Evolutionary conservation across 2,797 vertebrate genomes (phyloP).

Genomic region (Myoxocephalus aenaeus): DNA sequence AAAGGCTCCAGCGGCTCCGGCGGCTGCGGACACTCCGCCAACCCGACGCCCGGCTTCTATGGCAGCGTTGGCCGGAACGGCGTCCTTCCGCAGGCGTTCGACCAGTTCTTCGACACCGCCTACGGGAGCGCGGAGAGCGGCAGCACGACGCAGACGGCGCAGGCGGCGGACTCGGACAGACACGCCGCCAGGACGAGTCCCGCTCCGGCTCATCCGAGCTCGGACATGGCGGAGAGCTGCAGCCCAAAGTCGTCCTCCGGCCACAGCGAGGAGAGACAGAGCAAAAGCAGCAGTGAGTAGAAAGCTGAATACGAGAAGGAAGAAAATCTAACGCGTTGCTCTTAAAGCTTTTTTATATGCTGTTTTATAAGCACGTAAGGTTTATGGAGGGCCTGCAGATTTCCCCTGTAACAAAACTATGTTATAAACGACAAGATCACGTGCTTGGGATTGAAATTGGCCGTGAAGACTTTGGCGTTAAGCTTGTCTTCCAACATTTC

Average conservation of each 20-base stretch:
- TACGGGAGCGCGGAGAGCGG: constrained; percentile 88
- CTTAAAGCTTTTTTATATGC: constrained; percentile 99
- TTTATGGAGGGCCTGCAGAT: constrained; percentile 99
- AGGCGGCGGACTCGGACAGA: constrained; percentile 86
- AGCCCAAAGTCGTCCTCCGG: constrained; percentile 96
- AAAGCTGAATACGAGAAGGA: constrained; percentile 78
- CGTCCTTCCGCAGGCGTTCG: constrained; percentile 97
- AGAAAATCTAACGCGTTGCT: constrained; percentile 89
- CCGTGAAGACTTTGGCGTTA: constrained; percentile 94
- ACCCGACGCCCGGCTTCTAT: constrained; percentile 91
- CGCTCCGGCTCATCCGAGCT: constrained; percentile 78
- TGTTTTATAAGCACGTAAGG: constrained; percentile 99
- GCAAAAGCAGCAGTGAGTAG: constrained; percentile 92
- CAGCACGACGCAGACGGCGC: constrained; percentile 81
- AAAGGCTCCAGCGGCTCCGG: constrained; percentile 87
- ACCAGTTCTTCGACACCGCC: constrained; percentile 98
- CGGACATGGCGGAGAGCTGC: constrained; percentile 90
- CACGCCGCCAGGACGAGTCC: constrained; percentile 84
- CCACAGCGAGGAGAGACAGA: constrained; percentile 95
- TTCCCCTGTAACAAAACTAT: constrained; percentile 97
- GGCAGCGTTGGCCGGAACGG: constrained; percentile 95
- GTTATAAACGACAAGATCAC: constrained; percentile 98
- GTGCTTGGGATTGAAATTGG: constrained; percentile 99
- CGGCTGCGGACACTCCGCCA: constrained; percentile 84
- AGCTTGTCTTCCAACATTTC: constrained; percentile 48